Evolutionary conservation across 2,888 invertebrate species (phyloP).

Genomic region (Imbricaverruca yamaguchii): DNA sequence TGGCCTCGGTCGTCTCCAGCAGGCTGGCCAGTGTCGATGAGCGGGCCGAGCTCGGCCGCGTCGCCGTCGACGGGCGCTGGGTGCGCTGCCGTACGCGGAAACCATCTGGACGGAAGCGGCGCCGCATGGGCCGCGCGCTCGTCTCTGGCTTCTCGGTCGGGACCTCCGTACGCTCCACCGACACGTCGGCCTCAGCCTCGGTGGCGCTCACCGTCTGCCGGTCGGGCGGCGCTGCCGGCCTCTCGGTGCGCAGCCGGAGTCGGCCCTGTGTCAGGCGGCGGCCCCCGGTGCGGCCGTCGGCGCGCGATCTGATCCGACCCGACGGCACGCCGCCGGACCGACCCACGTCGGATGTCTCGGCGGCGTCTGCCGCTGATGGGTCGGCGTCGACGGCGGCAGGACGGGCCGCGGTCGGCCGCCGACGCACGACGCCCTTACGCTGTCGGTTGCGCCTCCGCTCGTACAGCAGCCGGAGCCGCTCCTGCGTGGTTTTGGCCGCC

Average conservation of each 20-base stretch:
- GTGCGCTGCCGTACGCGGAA: background rate
- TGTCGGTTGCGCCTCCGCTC: background rate
- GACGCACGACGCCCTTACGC: slow-evolving; percentile 6
- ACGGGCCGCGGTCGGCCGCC: slow-evolving; percentile 22
- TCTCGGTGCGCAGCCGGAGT: slow-evolving; percentile 33
- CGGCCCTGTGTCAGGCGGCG: slow-evolving; percentile 34
- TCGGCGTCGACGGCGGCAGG: slow-evolving; percentile 26
- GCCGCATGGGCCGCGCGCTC: slow-evolving; percentile 20
- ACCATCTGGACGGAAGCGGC: slow-evolving; percentile 23
- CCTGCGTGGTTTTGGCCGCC: background rate
- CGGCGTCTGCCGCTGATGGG: slow-evolving; percentile 23
- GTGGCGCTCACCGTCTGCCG: too few relatives aligned
- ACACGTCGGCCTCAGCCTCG: slow-evolving; percentile 33
- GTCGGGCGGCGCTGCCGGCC: slow-evolving; percentile 32
- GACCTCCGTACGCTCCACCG: slow-evolving; percentile 35
- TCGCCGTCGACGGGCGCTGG: slow-evolving; percentile 27
- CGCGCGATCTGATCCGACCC: slow-evolving; percentile 21
- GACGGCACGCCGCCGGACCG: slow-evolving; percentile 17
- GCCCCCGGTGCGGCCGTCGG: slow-evolving; percentile 19
- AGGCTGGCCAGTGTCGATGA: slow-evolving; percentile 25
- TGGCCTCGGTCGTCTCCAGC: slow-evolving; percentile 45
- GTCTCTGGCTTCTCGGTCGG: slow-evolving; percentile 32
- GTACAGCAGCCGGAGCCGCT: slow-evolving; percentile 1
- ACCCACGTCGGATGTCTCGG: slow-evolving; percentile 23
- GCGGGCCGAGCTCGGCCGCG: slow-evolving; percentile 21